Conservation (phyloP, 2,888 invertebrate species). For the Acrobasis suavella region DNA sequence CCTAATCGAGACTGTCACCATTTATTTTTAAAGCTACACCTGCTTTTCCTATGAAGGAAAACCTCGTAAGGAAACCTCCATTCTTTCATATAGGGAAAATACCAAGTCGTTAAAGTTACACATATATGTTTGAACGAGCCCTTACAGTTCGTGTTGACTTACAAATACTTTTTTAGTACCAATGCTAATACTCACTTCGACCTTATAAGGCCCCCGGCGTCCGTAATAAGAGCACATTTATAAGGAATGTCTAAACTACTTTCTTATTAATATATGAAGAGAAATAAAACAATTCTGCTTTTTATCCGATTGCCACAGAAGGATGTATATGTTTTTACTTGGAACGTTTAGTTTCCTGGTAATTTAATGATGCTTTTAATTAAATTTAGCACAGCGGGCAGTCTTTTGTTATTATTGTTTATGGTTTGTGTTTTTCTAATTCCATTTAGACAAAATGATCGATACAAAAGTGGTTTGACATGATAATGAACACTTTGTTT, state of each 20-base stretch:
- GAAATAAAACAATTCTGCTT: neutral
- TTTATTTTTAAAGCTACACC: too few relatives aligned
- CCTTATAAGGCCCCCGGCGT: neutral
- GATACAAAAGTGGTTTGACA: too few relatives aligned
- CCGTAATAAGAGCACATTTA: neutral
- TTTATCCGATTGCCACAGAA: neutral
- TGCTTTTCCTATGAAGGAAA: too few relatives aligned
- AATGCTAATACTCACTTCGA: neutral
- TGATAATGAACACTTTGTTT: too few relatives aligned
- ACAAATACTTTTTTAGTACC: neutral
- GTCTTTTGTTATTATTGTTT: neutral
- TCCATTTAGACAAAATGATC: neutral
- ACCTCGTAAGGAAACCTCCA: too few relatives aligned
- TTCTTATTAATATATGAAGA: constrained; percentile 7
- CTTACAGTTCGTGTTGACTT: neutral
- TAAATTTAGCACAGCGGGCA: neutral
- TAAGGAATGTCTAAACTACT: neutral
- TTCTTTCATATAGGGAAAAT: too few relatives aligned
- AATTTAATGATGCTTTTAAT: neutral
- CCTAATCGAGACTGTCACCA: too few relatives aligned
- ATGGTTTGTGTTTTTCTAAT: neutral
- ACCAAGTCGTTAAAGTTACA: too few relatives aligned
- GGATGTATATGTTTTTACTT: neutral
- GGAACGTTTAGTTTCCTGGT: neutral
- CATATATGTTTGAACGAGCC: too few relatives aligned